These are phyloP conservation scores for Poecile montanus DNA, from an alignment of 2,797 vertebrate genomes.

Conservation along the genomic window DNA sequence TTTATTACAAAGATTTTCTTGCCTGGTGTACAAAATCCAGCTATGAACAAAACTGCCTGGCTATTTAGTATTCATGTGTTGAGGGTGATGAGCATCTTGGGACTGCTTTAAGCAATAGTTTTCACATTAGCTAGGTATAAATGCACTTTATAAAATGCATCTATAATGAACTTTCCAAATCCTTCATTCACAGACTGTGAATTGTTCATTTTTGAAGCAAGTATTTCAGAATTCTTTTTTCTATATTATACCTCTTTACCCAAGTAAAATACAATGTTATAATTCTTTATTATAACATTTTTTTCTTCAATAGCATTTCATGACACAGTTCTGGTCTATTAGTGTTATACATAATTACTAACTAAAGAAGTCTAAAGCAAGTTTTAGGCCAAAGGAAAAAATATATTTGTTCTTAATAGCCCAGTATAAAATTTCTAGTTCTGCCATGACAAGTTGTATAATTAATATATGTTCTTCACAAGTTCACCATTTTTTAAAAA, in stretches of 20 bases:
- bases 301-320: not conserved
- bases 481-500: not conserved
- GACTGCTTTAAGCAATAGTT: not conserved
- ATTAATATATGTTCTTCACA: not conserved
- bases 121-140: slow-evolving; percentile 12
- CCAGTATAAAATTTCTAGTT: not conserved
- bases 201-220: not conserved
- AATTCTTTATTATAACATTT: not conserved
- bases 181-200: not conserved
- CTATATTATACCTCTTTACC: not conserved
- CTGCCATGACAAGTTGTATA: not conserved
- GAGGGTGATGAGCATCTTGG: not conserved
- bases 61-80: not conserved
- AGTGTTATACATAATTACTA: not conserved
- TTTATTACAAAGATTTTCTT: slow-evolving; percentile 8
- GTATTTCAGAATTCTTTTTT: not conserved
- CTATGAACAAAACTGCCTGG: not conserved
- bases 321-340: not conserved
- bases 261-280: not conserved
- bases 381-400: not conserved
- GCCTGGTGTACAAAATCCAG: not conserved
- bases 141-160: not conserved
- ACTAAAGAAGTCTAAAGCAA: not conserved
- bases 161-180: not conserved
- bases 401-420: not conserved